Evolutionary conservation across 2,113 vertebrate genomes (phyloP).

Genomic region (Alethe diademata): DNA sequence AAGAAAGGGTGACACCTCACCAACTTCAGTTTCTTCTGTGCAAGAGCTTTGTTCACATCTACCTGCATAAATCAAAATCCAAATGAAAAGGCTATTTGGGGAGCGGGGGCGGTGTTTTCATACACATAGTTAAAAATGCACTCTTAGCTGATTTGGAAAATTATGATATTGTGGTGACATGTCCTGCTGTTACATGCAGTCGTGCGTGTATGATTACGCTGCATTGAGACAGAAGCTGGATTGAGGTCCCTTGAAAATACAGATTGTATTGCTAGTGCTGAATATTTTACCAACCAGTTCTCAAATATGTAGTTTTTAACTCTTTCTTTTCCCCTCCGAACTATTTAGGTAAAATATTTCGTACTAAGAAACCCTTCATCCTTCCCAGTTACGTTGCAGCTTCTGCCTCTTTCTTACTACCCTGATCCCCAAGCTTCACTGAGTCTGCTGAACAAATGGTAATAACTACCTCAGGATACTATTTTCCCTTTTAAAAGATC

Average conservation of each 20-base stretch:
- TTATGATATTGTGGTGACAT: not conserved
- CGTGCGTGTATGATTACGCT: not conserved
- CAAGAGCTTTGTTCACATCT: not conserved
- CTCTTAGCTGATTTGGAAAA: not conserved
- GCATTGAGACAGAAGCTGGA: not conserved
- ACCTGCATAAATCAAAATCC: not conserved
- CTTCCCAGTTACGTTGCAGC: constrained; percentile 87
- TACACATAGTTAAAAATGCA: not conserved
- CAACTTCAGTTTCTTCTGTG: not conserved
- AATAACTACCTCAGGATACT: constrained; percentile 28
- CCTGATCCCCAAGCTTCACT: constrained; percentile 84
- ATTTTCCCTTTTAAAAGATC: not conserved
- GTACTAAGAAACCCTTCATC: constrained; percentile 89
- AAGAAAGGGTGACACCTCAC: not conserved
- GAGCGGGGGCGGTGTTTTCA: fast-evolving
- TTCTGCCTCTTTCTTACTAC: constrained; percentile 86
- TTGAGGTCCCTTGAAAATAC: constrained; percentile 13
- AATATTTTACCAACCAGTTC: not conserved
- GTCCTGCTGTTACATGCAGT: not conserved
- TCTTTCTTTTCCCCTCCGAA: constrained; percentile 21
- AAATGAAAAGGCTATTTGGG: not conserved
- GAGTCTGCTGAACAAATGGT: constrained; percentile 91
- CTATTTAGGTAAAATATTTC: constrained; percentile 85
- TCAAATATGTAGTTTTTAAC: constrained; percentile 10
- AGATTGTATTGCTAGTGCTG: not conserved